These are phyloP conservation scores for Rhimphoctona megacephalus DNA, from an alignment of 2,888 invertebrate species.

Conservation along the genomic window DNA sequence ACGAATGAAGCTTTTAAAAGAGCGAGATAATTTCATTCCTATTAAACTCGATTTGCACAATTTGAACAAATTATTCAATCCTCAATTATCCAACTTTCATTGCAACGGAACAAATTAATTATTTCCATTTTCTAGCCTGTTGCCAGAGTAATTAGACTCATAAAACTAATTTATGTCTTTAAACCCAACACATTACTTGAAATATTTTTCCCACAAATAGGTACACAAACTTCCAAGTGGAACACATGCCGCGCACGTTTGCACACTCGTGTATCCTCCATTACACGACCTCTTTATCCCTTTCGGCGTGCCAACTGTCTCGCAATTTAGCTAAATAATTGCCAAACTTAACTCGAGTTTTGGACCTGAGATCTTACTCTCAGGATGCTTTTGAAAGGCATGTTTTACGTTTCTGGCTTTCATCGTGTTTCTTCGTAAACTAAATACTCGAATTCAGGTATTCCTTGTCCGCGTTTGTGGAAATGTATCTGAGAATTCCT, in stretches of 20 bases:
- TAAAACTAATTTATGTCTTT: slow-evolving; percentile 83
- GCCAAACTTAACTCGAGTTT: slow-evolving; percentile 79
- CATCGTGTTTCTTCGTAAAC: background rate
- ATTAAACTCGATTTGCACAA: background rate
- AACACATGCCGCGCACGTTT: slow-evolving; percentile 66
- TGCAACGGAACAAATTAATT: slow-evolving; percentile 8
- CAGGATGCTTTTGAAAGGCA: background rate
- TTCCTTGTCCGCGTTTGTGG: background rate
- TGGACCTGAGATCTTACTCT: slow-evolving; percentile 23
- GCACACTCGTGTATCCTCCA: slow-evolving; percentile 29
- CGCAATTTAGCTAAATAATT: slow-evolving; percentile 84
- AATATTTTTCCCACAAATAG: slow-evolving; percentile 81
- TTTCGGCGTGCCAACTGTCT: slow-evolving; percentile 79
- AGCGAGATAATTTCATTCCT: background rate
- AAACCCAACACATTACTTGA: slow-evolving; percentile 80
- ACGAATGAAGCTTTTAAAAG: background rate
- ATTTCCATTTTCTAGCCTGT: background rate
- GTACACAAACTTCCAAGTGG: slow-evolving; percentile 79
- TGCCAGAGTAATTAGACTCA: slow-evolving; percentile 71
- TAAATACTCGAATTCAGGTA: background rate
- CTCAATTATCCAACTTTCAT: background rate
- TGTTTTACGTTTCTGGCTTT: background rate
- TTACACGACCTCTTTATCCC: slow-evolving; percentile 4
- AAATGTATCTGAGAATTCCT: background rate
- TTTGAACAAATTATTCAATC: background rate